A percentile compares a stretch with the other conserved stretches of the same genome.
phyloP scores from a whole-genome alignment of 1,140 invertebrate species.

The Berghia stephanieae region DNA sequence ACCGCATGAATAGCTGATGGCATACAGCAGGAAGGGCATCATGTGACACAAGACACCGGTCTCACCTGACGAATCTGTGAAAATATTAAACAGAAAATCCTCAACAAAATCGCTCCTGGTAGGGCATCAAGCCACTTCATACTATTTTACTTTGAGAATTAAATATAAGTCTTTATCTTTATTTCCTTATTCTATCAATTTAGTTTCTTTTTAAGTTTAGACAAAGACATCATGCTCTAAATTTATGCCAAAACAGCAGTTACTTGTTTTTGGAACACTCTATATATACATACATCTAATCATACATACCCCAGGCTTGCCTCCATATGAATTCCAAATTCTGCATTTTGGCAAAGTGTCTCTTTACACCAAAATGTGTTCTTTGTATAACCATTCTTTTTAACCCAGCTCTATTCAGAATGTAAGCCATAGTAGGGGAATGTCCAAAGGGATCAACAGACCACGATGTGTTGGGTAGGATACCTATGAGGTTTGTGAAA shows the following conservation, averaged over 20 bases:
- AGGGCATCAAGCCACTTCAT: not conserved
- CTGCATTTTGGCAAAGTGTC: slow-evolving; percentile 82
- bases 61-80: slow-evolving; percentile 68
- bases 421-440: slow-evolving; percentile 86
- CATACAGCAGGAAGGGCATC: slow-evolving; percentile 99
- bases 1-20: slow-evolving; percentile 96
- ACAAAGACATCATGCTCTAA: no score
- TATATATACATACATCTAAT: not conserved
- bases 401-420: slow-evolving; percentile 84
- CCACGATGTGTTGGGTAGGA: slow-evolving; percentile 83
- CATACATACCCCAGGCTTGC: slow-evolving; percentile 85
- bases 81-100: slow-evolving; percentile 7
- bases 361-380: slow-evolving; percentile 94
- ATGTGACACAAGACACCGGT: slow-evolving; percentile 93
- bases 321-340: slow-evolving; percentile 93
- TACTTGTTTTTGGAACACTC: no score
- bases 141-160: not conserved
- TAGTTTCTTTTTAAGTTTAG: no score
- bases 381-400: slow-evolving; percentile 90
- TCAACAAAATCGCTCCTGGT: slow-evolving; percentile 11
- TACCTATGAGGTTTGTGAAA: no score
- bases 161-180: no score
- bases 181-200: no score
- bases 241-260: no score
- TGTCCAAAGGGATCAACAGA: slow-evolving; percentile 93